Evolutionary conservation across 2,888 invertebrate species (phyloP).

Genomic region (Drosophila mulleri): DNA sequence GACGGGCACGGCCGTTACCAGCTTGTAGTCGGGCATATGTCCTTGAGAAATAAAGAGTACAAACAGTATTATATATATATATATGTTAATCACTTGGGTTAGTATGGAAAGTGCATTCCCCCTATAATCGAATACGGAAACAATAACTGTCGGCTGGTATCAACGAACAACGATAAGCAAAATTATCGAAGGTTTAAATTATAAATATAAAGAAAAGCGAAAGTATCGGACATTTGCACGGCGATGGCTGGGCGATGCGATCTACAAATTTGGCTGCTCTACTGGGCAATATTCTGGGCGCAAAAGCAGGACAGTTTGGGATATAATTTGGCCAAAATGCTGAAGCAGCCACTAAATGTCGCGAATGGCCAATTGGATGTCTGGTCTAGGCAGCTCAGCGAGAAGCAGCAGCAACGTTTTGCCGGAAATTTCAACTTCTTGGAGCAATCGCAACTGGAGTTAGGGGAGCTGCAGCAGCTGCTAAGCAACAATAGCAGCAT

Average conservation of each 20-base stretch:
- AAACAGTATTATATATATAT: background rate
- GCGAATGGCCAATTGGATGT: constrained; percentile 33
- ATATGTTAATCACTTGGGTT: too few relatives aligned
- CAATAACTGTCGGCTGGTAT: constrained; percentile 25
- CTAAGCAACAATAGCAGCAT: constrained; percentile 29
- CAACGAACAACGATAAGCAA: background rate
- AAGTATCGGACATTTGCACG: constrained; percentile 26
- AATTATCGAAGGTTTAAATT: too few relatives aligned
- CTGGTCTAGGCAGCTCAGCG: constrained; percentile 36
- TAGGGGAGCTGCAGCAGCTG: constrained; percentile 18
- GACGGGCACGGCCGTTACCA: constrained; percentile 91
- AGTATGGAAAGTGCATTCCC: constrained; percentile 7
- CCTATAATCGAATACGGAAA: background rate
- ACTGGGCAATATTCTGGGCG: constrained; percentile 6
- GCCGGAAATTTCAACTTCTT: constrained; percentile 53
- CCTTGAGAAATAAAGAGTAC: constrained; percentile 57
- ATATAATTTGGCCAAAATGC: background rate
- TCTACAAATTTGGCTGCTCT: background rate
- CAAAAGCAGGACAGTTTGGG: background rate
- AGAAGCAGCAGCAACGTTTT: constrained; percentile 39
- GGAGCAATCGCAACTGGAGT: background rate
- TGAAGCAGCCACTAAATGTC: constrained; percentile 23
- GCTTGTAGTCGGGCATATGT: constrained; percentile 88
- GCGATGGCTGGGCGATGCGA: constrained; percentile 35
- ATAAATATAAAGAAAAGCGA: background rate